Base-by-base conservation (phyloP, 2,888 invertebrate species). In the Isoperla grammatica region DNA sequence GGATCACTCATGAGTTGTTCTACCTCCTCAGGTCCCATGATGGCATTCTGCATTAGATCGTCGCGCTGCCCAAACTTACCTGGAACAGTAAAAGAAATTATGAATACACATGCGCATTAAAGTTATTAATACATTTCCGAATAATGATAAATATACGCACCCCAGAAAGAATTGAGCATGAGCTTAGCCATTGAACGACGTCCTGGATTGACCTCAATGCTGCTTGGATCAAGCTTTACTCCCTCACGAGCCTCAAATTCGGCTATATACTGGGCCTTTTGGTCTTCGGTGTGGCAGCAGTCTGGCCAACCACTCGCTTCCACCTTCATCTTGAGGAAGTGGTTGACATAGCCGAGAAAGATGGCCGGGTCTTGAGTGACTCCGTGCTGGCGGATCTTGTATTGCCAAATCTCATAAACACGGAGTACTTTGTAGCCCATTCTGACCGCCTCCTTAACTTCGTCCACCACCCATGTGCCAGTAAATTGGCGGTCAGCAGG, bases 401-500 rank as follows among this genome's bases (percentile, higher is more conserved):
- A 29, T 29, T 29, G 29, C 29, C 29, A 29, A 6, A 29, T 29
- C 29, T 29, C 29, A 29, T 29, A 29, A 29, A 29, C 29, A 29
- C 8, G 29, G 29, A 29, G 29, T 29, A 48, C 12, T 12, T 12
- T 48, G 12, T 48, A 48, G 2, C 48, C 48, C 13, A 3, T 12
- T 4, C 11, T 12, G 12, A 20, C 20, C 5, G 73, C 73, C 61
- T 67, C 69, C 29, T 65, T 23, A 0, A 75, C 48, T 63, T 74
- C 73, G 13, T 69, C 69, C 1, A 67, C 65, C 15, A 72, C 69
- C 71, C 69, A 74, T 1, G 71, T 71, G 6, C 73, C 70, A 0
- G 46, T 57, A 2, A 73, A 57, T 4, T 54, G 20, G 15, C 70
- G 63, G 11, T 69, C 65, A 29, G 8, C 8, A 29, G 29, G 29